These are phyloP conservation scores for Chlorospingus semifuscus DNA, from an alignment of 2,797 vertebrate species.

Conservation along the genomic window DNA sequence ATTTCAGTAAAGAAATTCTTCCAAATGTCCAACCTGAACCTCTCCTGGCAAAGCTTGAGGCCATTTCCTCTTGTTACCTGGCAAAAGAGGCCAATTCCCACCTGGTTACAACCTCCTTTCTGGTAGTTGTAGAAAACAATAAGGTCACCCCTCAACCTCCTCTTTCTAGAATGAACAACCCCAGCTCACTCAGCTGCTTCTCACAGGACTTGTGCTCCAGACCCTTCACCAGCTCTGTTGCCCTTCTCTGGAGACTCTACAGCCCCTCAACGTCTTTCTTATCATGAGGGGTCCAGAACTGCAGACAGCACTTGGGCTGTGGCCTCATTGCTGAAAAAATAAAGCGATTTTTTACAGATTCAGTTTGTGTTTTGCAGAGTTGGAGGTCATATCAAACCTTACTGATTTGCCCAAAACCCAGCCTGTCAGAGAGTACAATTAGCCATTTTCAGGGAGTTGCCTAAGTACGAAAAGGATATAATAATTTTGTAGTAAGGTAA, in stretches of 20 bases:
- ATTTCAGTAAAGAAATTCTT: background rate
- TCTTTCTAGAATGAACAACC: background rate
- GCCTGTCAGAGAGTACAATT: background rate
- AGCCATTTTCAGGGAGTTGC: background rate
- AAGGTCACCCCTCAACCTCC: background rate
- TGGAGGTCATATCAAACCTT: background rate
- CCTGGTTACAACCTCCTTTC: background rate
- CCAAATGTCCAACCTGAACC: background rate
- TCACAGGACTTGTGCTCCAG: background rate
- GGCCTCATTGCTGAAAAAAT: background rate
- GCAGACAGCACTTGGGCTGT: background rate
- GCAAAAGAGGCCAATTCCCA: rapidly evolving
- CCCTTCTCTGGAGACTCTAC: background rate
- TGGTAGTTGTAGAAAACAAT: background rate
- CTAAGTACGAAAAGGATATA: background rate
- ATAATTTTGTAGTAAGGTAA: background rate
- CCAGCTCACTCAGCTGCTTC: background rate
- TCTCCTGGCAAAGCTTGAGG: background rate
- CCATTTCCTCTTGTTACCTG: background rate
- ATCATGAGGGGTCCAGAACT: background rate
- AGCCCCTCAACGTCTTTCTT: background rate
- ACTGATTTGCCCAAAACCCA: background rate
- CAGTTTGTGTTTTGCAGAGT: background rate
- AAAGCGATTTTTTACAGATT: background rate
- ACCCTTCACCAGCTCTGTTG: background rate